Evolutionary conservation across 2,797 vertebrate species (phyloP).

Genomic region (Phoebastria nigripes): DNA sequence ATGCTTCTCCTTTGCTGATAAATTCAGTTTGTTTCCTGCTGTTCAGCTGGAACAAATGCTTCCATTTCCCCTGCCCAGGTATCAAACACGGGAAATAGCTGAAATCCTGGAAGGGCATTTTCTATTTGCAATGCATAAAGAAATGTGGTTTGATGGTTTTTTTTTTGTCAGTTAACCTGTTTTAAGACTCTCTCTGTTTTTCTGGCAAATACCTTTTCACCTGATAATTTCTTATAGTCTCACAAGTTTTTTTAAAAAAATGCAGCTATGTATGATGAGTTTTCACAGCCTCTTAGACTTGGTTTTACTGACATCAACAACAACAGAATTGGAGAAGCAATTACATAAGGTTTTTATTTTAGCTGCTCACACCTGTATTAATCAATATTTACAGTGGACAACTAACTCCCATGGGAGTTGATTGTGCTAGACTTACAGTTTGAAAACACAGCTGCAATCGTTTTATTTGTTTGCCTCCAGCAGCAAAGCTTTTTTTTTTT

Average conservation of each 20-base stretch:
- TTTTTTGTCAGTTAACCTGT: neutral
- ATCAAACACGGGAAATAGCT: neutral
- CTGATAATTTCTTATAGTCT: neutral
- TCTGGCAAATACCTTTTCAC: neutral
- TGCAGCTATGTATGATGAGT: neutral
- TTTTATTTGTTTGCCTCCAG: neutral
- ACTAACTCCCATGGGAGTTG: neutral
- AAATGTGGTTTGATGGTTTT: neutral
- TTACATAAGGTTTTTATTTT: neutral
- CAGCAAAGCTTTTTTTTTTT: neutral
- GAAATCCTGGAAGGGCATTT: neutral
- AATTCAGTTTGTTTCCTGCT: slow-evolving; percentile 11
- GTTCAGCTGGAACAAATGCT: slow-evolving; percentile 33
- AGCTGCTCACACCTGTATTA: neutral
- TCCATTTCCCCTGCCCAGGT: neutral
- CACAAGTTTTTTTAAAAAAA: neutral
- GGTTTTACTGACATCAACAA: neutral
- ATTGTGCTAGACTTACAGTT: neutral
- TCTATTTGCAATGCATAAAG: neutral
- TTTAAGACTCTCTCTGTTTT: neutral
- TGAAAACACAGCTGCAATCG: neutral
- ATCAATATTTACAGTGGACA: neutral
- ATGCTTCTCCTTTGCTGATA: neutral
- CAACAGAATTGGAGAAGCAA: neutral
- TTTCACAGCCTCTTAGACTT: neutral